Conservation (phyloP, 1,140 invertebrate genomes). For the Sycobia sp. region DNA sequence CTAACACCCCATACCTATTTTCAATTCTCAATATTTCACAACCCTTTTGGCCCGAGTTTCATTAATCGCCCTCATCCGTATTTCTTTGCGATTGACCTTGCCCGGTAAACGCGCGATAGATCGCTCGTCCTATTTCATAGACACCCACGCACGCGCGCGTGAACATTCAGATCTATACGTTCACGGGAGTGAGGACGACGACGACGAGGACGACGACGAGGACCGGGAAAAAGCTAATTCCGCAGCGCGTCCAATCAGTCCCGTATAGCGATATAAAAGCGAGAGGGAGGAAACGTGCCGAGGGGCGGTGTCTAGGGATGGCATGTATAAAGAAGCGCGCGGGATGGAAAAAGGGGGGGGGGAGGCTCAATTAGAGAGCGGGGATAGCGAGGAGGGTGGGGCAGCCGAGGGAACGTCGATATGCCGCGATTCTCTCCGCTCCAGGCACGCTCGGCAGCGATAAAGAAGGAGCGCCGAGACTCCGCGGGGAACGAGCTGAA, state of each 20-base stretch:
- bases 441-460: not conserved
- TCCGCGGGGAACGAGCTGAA: not conserved
- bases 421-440: too few relatives aligned
- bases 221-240: constrained; percentile 9
- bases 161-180: not conserved
- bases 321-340: too few relatives aligned
- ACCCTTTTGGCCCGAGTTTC: not conserved
- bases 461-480: not conserved
- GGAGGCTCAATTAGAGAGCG: constrained; percentile 11
- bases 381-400: not conserved
- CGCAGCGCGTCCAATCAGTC: constrained; percentile 14
- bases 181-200: not conserved
- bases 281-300: not conserved
- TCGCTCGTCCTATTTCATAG: too few relatives aligned
- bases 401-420: not conserved
- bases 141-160: not conserved
- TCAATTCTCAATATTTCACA: too few relatives aligned
- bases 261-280: constrained; percentile 1
- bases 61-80: not conserved
- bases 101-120: too few relatives aligned
- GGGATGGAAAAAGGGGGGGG: constrained; percentile 7
- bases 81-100: too few relatives aligned
- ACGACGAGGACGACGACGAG: not conserved
- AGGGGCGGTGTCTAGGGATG: constrained; percentile 12
- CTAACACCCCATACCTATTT: too few relatives aligned